Base-by-base conservation (phyloP, 2,888 invertebrate species). In the Drosophila meridionalis region DNA sequence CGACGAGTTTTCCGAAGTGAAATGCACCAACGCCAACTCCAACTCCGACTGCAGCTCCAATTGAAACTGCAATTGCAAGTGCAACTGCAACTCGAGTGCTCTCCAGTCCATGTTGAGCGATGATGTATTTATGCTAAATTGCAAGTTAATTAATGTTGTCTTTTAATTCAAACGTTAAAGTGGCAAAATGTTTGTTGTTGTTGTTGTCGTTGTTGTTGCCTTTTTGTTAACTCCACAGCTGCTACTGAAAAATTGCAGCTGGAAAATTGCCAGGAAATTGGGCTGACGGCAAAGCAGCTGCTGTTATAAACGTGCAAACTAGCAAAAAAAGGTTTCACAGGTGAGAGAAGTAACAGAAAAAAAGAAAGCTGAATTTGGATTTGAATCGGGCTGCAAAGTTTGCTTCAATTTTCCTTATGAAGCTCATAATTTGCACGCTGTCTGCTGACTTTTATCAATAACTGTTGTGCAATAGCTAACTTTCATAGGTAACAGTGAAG, bases 131-230 rank as follows among this genome's bases (percentile, higher is more conserved):
- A 86, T 89, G 89, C 86, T 86, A 86, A 89, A 87, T 89, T 86
- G 86, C 86, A 89, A 89, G 89, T 88, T 87, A 87, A 87, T 87
- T 87, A 87, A 87, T 85, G 85, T 87, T 89, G 89, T 87, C 89
- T 80, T 84, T 89, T 87, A 85, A 87, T 89, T 83, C 87, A 73
- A 84, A 85, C 82, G 77, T 76, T 87, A 79, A 89, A 86, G 89
- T 88, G 84, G 84, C 87, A 83, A 84, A 88, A 80, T 83, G 72
- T 77, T 80, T 65, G 80, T 50, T 85, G 68, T 64, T 57, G 5
- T 26, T 60, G 68, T 64, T 57, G 62, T 28, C 69, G 30, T 32
- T 62, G 12, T 6, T 42, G n/a, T 14, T 58, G 5, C 26, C 56
- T 66, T 28, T 28, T 34, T 59, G 53, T 26, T 63, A 40, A 53